Evolutionary conservation across 2,797 vertebrate species (phyloP).

Genomic region (Crocodylus rhombifer): DNA sequence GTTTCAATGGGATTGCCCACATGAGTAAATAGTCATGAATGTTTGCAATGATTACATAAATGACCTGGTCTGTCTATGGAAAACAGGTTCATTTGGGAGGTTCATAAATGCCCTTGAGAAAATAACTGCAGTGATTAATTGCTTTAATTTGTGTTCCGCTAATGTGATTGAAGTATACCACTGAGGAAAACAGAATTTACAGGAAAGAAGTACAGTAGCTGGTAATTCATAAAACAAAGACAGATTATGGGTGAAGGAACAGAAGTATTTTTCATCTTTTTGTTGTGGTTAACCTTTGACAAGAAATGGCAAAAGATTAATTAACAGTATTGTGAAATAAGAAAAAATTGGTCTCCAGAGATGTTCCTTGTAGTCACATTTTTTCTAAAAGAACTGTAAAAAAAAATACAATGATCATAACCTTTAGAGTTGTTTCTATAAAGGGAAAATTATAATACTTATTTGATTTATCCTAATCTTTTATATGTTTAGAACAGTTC

Average conservation of each 20-base stretch:
- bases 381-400: neutral
- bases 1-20: neutral
- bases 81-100: neutral
- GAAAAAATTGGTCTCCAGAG: neutral
- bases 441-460: no score
- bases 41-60: neutral
- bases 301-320: neutral
- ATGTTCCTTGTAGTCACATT: neutral
- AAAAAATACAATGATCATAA: no score
- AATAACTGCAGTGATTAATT: neutral
- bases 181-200: neutral
- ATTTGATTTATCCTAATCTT: no score
- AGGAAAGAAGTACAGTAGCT: neutral
- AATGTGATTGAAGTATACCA: neutral
- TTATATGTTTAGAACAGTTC: no score
- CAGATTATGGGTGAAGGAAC: neutral
- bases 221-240: neutral
- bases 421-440: no score
- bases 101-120: neutral
- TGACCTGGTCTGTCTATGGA: neutral
- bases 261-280: neutral
- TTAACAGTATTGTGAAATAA: neutral
- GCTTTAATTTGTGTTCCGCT: neutral
- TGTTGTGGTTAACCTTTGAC: neutral
- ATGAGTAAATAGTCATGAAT: neutral